A percentile compares a stretch with the other conserved stretches of the same genome.
These are phyloP conservation scores for Chaenogobius annularis DNA, from an alignment of 2,113 vertebrate species.

Conservation along the genomic window DNA sequence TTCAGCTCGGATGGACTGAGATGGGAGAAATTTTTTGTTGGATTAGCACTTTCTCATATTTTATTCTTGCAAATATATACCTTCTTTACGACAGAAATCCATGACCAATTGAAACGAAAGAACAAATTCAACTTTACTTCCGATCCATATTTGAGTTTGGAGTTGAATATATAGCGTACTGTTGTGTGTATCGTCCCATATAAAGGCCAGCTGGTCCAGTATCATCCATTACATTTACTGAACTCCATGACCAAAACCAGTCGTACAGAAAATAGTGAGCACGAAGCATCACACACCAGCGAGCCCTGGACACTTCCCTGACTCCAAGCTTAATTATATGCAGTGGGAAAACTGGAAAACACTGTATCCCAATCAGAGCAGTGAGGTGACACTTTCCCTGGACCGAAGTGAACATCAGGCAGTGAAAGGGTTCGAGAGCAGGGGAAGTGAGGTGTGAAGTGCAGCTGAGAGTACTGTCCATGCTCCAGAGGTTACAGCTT, in stretches of 20 bases:
- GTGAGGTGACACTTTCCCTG: neutral
- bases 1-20: neutral
- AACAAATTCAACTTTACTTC: neutral
- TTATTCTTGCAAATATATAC: neutral
- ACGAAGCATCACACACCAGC: neutral
- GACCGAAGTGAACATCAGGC: neutral
- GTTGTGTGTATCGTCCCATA: neutral
- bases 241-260: neutral
- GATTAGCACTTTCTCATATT: neutral
- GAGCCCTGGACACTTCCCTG: neutral
- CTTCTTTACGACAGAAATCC: neutral
- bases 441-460: neutral
- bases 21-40: neutral
- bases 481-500: neutral
- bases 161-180: neutral
- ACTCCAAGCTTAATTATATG: neutral
- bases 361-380: neutral
- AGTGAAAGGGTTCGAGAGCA: neutral
- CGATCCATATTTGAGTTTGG: neutral
- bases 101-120: neutral
- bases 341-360: slow-evolving; percentile 4
- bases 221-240: neutral
- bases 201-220: neutral
- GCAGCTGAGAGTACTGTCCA: neutral
- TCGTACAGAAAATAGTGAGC: neutral